Conservation (phyloP, 2,113 vertebrate genomes). For the Hypomesus transpacificus region DNA sequence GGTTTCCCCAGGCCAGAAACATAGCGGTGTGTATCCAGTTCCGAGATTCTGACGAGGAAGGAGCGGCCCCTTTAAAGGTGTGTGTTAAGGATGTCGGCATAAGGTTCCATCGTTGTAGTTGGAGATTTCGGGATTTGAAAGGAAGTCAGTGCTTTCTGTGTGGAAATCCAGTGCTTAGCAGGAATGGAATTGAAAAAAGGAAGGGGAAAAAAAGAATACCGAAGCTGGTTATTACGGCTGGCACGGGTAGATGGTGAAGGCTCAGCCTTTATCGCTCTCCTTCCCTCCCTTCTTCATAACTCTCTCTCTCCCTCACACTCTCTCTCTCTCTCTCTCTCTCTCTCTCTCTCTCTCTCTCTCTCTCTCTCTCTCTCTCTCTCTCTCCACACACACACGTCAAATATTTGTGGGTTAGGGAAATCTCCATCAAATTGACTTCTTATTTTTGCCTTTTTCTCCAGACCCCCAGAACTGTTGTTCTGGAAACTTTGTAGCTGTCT, state of each 20-base stretch:
- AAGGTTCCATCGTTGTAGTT: not conserved
- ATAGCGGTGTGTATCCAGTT: conserved; percentile 91
- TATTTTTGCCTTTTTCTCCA: conserved; percentile 32
- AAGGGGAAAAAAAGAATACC: conserved; percentile 30
- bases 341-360: conserved; percentile 12
- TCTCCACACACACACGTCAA: conserved; percentile 36
- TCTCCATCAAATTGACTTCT: conserved; percentile 14
- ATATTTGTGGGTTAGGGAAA: conserved; percentile 59
- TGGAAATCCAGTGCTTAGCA: conserved; percentile 26
- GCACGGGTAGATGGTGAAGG: conserved; percentile 48
- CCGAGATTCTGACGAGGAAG: conserved; percentile 89
- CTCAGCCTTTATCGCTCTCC: conserved; percentile 7
- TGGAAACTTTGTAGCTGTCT: conserved; percentile 18
- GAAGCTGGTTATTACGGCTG: conserved; percentile 57
- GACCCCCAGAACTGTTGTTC: not conserved
- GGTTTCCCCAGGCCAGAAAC: conserved; percentile 83
- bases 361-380: not conserved
- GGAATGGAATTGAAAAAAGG: conserved; percentile 7
- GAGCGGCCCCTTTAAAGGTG: conserved; percentile 80
- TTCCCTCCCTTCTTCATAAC: not conserved
- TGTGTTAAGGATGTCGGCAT: conserved; percentile 9
- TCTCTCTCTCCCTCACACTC: conserved; percentile 15
- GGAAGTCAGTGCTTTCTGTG: conserved; percentile 3
- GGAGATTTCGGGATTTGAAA: not conserved
- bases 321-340: conserved; percentile 4